phyloP scores from a whole-genome alignment of 2,888 invertebrate genomes.

The Cheilosia variabilis region DNA sequence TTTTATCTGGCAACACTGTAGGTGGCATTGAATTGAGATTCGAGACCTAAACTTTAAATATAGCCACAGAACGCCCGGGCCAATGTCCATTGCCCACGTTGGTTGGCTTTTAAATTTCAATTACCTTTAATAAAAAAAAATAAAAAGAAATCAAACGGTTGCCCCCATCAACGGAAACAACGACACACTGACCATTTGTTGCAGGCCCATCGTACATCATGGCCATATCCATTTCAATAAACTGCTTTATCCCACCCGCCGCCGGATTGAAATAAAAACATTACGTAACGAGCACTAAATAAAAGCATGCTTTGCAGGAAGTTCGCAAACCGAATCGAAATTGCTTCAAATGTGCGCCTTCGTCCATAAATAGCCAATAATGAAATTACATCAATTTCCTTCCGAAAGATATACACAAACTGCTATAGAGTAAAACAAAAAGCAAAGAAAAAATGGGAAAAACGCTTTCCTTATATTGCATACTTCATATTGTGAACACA shows the following conservation, averaged over 20 bases:
- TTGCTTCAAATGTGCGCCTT: slow-evolving; percentile 52
- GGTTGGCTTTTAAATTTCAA: too few species aligned
- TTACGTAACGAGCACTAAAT: slow-evolving; percentile 47
- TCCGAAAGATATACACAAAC: slow-evolving; percentile 18
- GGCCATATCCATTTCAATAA: not conserved
- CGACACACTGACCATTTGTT: slow-evolving; percentile 43
- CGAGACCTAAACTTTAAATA: too few species aligned
- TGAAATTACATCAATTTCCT: slow-evolving; percentile 62
- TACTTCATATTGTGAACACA: slow-evolving; percentile 66
- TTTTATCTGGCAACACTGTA: too few species aligned
- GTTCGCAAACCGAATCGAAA: slow-evolving; percentile 56
- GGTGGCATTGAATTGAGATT: too few species aligned
- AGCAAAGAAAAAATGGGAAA: slow-evolving; percentile 2
- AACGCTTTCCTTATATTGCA: slow-evolving; percentile 66
- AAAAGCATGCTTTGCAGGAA: slow-evolving; percentile 48
- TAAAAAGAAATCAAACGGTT: slow-evolving; percentile 16
- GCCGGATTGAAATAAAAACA: slow-evolving; percentile 28
- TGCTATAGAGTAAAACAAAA: not conserved
- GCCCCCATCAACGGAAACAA: slow-evolving; percentile 40
- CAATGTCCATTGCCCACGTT: too few species aligned
- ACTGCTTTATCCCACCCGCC: not conserved
- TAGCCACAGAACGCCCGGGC: too few species aligned
- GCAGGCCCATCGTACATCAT: slow-evolving; percentile 9
- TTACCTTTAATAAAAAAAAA: not conserved
- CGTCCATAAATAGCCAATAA: slow-evolving; percentile 65